Percentiles rank a stretch among this genome's conserved stretches.
phyloP scores from a whole-genome alignment of 2,888 invertebrate genomes.

The Leucania comma region DNA sequence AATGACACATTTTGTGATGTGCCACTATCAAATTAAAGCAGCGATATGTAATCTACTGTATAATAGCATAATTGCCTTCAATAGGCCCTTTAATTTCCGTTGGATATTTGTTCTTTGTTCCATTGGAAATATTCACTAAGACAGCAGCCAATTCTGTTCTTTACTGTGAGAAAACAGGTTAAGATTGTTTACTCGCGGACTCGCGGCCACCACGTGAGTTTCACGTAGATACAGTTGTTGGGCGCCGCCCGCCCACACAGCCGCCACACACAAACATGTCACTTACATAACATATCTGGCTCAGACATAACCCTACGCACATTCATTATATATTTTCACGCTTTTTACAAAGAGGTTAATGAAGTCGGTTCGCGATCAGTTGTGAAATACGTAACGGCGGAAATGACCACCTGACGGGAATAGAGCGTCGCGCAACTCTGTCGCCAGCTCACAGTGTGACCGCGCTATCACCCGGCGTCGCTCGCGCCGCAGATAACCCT shows the following conservation, averaged over 20 bases:
- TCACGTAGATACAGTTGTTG: slow-evolving; percentile 67
- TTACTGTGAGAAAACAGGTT: slow-evolving; percentile 50
- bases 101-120: slow-evolving; percentile 30
- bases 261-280: slow-evolving; percentile 63
- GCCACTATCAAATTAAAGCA: too few species aligned
- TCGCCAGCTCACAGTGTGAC: slow-evolving; percentile 86
- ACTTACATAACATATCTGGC: slow-evolving; percentile 75
- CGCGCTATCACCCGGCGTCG: slow-evolving; percentile 87
- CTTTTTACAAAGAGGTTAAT: slow-evolving; percentile 83
- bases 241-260: slow-evolving; percentile 83
- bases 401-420: slow-evolving; percentile 90
- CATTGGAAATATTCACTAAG: slow-evolving; percentile 44
- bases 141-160: slow-evolving; percentile 31
- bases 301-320: slow-evolving; percentile 64
- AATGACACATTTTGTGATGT: too few species aligned
- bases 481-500: slow-evolving; percentile 86
- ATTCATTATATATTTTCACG: slow-evolving; percentile 73
- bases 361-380: slow-evolving; percentile 82
- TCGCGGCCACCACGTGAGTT: slow-evolving; percentile 66
- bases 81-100: slow-evolving; percentile 41
- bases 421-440: slow-evolving; percentile 87
- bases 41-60: slow-evolving; percentile 63
- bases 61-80: slow-evolving; percentile 62
- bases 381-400: slow-evolving; percentile 86
- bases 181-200: slow-evolving; percentile 69